Evolutionary conservation across 1,140 invertebrate genomes (phyloP).

Genomic region (Radopholus similis): DNA sequence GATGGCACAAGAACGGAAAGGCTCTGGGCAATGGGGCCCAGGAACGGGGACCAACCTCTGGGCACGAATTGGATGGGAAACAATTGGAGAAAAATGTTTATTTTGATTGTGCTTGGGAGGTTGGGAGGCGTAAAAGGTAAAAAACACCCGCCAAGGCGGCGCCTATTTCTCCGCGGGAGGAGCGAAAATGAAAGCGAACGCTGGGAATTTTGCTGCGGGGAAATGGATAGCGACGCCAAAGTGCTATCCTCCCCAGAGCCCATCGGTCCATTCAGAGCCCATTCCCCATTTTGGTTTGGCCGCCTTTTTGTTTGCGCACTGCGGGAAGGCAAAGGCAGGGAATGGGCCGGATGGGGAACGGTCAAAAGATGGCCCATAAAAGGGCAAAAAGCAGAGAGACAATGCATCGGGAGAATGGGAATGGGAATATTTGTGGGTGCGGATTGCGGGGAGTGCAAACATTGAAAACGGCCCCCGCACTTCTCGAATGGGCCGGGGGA

Average conservation of each 20-base stretch:
- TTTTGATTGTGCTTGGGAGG: not conserved
- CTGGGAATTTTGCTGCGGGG: not conserved
- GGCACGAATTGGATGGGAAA: not conserved
- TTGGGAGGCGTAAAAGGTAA: not conserved
- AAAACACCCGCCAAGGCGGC: not conserved
- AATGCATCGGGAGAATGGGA: not conserved
- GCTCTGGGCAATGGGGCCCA: not conserved
- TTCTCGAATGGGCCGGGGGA: too few species aligned
- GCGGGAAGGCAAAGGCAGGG: not conserved
- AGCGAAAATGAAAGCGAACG: not conserved
- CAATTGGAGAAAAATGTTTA: not conserved
- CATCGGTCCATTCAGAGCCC: not conserved
- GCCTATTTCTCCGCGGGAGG: not conserved
- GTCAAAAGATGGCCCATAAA: too few species aligned
- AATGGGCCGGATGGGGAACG: too few species aligned
- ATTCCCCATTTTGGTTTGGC: not conserved
- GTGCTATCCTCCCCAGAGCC: not conserved
- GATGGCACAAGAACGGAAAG: not conserved
- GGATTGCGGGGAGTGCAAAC: not conserved
- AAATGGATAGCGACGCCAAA: not conserved
- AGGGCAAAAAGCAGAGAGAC: not conserved
- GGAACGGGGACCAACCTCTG: too few species aligned
- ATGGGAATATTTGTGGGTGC: not conserved
- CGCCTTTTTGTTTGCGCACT: not conserved
- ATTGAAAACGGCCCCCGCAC: not conserved